phyloP scores from a whole-genome alignment of 2,113 vertebrate genomes.

The Edolisoma coerulescens region DNA sequence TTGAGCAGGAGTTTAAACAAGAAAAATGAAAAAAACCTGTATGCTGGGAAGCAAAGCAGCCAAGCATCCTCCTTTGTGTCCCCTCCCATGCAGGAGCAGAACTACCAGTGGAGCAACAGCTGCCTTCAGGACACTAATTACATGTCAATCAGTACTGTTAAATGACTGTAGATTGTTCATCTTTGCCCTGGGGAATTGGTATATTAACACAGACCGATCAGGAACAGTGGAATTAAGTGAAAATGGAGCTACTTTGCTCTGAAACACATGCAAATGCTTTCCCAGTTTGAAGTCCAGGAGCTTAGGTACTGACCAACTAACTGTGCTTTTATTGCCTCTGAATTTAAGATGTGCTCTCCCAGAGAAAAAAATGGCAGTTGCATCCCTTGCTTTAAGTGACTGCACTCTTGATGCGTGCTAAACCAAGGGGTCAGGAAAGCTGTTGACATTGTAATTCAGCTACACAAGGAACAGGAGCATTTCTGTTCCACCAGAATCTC shows the following conservation, averaged over 20 bases:
- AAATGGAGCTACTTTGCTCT: background rate
- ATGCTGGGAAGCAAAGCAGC: background rate
- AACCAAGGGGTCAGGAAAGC: background rate
- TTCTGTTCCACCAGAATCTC: background rate
- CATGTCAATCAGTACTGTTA: fast-evolving
- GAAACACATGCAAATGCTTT: background rate
- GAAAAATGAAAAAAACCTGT: background rate
- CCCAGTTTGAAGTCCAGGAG: background rate
- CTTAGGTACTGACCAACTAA: background rate
- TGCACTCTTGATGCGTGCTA: fast-evolving
- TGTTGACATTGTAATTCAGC: background rate
- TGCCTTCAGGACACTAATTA: background rate
- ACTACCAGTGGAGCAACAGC: background rate
- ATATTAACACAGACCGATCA: background rate
- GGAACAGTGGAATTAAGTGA: background rate
- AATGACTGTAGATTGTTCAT: background rate
- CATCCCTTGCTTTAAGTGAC: background rate
- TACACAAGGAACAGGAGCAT: background rate
- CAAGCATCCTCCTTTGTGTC: background rate
- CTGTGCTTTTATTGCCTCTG: background rate
- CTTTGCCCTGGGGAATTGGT: background rate
- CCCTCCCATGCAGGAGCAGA: background rate
- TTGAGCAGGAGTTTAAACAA: background rate
- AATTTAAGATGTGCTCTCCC: background rate
- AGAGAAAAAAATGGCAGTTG: background rate